These are phyloP conservation scores for Stegodyphus mimosarum DNA, from an alignment of 1,140 invertebrate genomes.

Conservation along the genomic window DNA sequence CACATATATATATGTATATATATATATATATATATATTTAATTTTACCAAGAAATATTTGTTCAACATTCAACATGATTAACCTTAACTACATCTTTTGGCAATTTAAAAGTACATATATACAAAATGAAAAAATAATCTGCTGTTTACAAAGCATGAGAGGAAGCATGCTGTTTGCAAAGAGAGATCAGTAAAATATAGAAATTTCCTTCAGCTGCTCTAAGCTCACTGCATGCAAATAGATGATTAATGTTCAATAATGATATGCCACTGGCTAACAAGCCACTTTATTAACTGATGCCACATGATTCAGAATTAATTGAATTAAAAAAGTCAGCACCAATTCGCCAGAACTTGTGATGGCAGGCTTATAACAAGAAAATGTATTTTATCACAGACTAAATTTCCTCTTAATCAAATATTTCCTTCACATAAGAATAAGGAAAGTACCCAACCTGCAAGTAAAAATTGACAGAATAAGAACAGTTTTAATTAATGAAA, in stretches of 20 bases:
- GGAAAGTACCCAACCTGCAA: conserved; percentile 63
- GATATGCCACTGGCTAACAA: not conserved
- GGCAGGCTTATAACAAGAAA: not conserved
- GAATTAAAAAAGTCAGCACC: not conserved
- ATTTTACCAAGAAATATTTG: no score
- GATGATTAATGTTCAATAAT: not conserved
- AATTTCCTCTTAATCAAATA: conserved; percentile 23
- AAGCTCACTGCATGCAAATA: not conserved
- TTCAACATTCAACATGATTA: no score
- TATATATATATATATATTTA: no score
- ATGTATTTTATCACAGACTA: conserved; percentile 45
- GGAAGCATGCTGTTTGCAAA: conserved; percentile 14
- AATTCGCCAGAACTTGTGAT: not conserved
- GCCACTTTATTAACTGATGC: not conserved
- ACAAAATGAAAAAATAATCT: conserved; percentile 40
- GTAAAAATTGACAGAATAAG: not conserved
- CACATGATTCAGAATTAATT: not conserved
- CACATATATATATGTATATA: no score
- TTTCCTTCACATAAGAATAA: conserved; percentile 62
- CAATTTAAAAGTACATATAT: conserved; percentile 37
- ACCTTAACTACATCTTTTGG: conserved; percentile 16
- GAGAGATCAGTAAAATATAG: conserved; percentile 18
- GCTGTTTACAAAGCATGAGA: conserved; percentile 15
- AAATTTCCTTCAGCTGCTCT: not conserved
- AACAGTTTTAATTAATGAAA: not conserved